These are phyloP conservation scores for Chymomyza procnemis DNA, from an alignment of 2,888 invertebrate species.

Conservation along the genomic window DNA sequence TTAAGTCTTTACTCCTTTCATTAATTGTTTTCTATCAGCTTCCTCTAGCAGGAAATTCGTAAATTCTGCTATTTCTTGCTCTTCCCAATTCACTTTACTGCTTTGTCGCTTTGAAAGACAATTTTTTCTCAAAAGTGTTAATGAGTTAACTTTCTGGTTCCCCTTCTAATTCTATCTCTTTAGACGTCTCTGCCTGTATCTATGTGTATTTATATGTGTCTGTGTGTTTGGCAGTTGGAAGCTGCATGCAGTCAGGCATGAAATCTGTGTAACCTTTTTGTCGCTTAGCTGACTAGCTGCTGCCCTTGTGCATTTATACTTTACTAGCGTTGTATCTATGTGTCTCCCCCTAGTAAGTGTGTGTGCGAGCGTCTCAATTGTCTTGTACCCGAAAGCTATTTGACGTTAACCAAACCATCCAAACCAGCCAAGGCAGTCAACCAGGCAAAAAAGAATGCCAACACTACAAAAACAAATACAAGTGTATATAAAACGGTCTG, in stretches of 20 bases:
- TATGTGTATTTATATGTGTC: constrained; percentile 8
- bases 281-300: constrained; percentile 35
- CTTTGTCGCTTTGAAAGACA: no score
- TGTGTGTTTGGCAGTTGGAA: constrained; percentile 29
- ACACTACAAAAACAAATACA: neutral
- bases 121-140: no score
- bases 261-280: constrained; percentile 65
- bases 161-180: no score
- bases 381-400: constrained; percentile 60
- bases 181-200: neutral
- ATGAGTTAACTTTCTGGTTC: neutral
- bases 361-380: constrained; percentile 48
- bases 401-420: constrained; percentile 47
- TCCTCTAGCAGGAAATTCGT: no score
- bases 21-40: no score
- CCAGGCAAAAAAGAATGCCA: constrained; percentile 37
- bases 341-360: neutral
- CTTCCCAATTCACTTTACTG: no score
- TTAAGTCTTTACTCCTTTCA: no score
- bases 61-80: no score
- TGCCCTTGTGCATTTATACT: neutral
- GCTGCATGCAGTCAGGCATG: constrained; percentile 51
- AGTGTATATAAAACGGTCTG: constrained; percentile 10
- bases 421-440: constrained; percentile 44
- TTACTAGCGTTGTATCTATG: constrained; percentile 5